Base-by-base conservation (phyloP, 2,797 vertebrate species). In the Rhincodon typus region DNA sequence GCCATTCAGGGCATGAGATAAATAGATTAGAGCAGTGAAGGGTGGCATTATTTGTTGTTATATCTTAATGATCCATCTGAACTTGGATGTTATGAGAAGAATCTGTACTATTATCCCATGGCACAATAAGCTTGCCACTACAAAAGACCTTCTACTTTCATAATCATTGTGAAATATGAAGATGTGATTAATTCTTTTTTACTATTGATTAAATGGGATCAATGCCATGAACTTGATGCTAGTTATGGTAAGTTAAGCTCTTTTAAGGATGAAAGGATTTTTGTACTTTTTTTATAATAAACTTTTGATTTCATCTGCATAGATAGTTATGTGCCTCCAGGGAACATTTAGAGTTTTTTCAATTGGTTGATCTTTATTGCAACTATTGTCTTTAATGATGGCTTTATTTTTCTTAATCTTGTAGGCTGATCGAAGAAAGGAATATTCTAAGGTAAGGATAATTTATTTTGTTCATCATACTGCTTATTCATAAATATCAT, bases 341-440 rank as follows among this genome's bases (percentile, higher is more conserved):
- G 57, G n/a, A 91, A n/a, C 53, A 38, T n/a, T 91, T 91, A 2
- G 5, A 66, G 2, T 91, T 87, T 87, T 91, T 91, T 66, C 34
- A 91, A 90, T 34, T 62, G 7, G 6, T n/a, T 17, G 23, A 21
- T 82, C 79, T 42, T 90, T 62, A 53, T 90, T 66, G 88, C 50
- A 34, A 0, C n/a, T 57, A 23, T 66, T 50, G 93, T 72, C n/a
- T 94, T 72, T 95, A 74, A 72, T 8, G 46, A 69, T 70, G 25
- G 12, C 30, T 95, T 50, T 69, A 27, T 77, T 27, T 23, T 53
- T 72, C 25, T 70, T 79, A 17, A n/a, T 77, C 5, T 42, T 42
- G 4, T 77, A 95, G 94, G 94, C 70, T 77, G 94, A 95, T 95
- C 94, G 94, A 42, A 74, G 27, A 95, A 95, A 95, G 17, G 94